A percentile compares a stretch with the other conserved stretches of the same genome.
phyloP scores from a whole-genome alignment of 2,113 vertebrate species.

The Anseranas semipalmata region DNA sequence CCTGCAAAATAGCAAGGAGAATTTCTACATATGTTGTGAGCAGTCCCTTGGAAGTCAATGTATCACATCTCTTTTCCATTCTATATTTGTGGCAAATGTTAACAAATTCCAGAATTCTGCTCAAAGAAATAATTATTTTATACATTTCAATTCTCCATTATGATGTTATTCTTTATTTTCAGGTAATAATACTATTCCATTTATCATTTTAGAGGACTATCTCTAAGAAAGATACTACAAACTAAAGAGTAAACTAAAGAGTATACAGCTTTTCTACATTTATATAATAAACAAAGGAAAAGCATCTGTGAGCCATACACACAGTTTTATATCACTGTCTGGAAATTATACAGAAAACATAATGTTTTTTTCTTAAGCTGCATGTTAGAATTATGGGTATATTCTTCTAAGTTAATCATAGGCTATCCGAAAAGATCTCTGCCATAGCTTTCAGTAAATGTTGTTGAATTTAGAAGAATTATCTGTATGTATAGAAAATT shows the following conservation, averaged over 20 bases:
- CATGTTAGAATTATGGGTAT: not conserved
- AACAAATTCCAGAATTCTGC: not conserved
- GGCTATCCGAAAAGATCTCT: not conserved
- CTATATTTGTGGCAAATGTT: not conserved
- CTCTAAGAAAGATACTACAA: not conserved
- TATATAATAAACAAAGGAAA: not conserved
- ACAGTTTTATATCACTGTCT: not conserved
- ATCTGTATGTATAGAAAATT: not conserved
- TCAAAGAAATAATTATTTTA: not conserved
- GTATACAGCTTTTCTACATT: not conserved
- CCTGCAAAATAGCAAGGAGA: not conserved
- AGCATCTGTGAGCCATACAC: not conserved
- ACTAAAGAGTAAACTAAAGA: not conserved
- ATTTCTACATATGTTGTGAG: not conserved
- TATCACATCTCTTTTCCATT: not conserved
- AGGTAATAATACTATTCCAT: not conserved
- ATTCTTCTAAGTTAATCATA: not conserved
- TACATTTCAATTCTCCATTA: not conserved
- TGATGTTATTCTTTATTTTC: not conserved
- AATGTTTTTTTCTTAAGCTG: not conserved
- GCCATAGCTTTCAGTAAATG: not conserved
- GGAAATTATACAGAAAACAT: not conserved
- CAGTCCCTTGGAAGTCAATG: not conserved
- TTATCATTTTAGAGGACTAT: not conserved
- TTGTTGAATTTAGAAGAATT: not conserved